Evolutionary conservation across 2,888 invertebrate genomes (phyloP), one percentile per base, ranked within the genome.

Genomic region (Ectemnius continuus): DNA sequence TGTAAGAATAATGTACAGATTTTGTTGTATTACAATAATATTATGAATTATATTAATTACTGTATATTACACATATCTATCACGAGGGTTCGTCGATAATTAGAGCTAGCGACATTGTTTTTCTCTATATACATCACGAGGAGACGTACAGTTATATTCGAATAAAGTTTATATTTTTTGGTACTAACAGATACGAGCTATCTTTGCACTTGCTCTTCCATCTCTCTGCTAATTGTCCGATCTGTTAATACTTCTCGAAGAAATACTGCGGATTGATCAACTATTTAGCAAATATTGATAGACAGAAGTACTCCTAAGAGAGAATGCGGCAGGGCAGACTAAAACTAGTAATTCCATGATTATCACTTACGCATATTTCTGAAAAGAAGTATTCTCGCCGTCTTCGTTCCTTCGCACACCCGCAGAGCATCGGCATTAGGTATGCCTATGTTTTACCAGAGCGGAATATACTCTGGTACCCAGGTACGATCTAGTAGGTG

Each of bases 91-190:
- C 82, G 77, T 87, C 81, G 79, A 85, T 80, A 82, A 85, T 84
- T 85, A 80, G 36, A 36, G 79, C 83, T 85, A 87, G 84, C 84
- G 82, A 86, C 80, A 86, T 88, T 83, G 85, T 86, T 87, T 87
- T 88, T 86, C 87, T 88, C 86, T 89, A 87, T 89, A 87, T 83
- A 84, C 80, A 84, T 78, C 66, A 81, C 78, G 76, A 69, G 48
- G 59, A 81, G 79, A 82, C 26, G 56, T 79, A 84, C 65, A 68
- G 85, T 80, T 79, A 87, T 83, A 78, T 83, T 82, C 79, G 72
- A 88, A 89, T 89, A 89, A 89, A 89, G 80, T 89, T 89, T 89
- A 84, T 90, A 90, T 89, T 88, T 88, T 89, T 88, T 88, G 85
- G 84, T 88, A 89, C 85, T 79, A 85, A 83, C 78, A 79, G 80